These are phyloP conservation scores for Alauda arvensis DNA, from an alignment of 2,797 vertebrate species.

Conservation along the genomic window DNA sequence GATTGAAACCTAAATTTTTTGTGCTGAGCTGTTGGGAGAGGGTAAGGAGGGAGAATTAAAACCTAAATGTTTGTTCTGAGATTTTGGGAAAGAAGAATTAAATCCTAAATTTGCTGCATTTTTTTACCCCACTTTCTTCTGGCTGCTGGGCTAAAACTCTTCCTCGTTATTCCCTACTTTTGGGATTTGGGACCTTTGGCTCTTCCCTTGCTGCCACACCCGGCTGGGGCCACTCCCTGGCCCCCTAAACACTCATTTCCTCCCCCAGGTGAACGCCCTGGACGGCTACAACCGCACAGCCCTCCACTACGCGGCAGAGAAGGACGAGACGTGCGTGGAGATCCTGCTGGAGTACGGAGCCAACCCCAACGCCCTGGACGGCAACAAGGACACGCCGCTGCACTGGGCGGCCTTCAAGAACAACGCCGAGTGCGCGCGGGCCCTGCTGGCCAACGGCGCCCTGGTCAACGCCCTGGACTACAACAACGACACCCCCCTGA, in stretches of 20 bases:
- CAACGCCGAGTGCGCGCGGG: conserved; percentile 87
- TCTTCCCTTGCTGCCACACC: rapidly evolving
- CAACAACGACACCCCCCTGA: conserved; percentile 92
- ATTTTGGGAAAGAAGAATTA: not conserved
- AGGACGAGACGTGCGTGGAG: conserved; percentile 93
- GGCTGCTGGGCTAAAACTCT: not conserved
- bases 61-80: not conserved
- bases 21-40: not conserved
- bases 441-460: conserved; percentile 88
- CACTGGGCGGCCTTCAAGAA: conserved; percentile 98
- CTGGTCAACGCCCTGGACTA: conserved; percentile 88
- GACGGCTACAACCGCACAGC: conserved; percentile 96
- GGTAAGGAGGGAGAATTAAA: not conserved
- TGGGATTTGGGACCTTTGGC: not conserved
- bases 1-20: not conserved
- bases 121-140: not conserved
- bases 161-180: not conserved
- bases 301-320: conserved; percentile 94
- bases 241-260: not conserved
- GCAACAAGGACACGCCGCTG: conserved; percentile 94
- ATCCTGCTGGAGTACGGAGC: conserved; percentile 91
- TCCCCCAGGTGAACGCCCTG: conserved; percentile 86
- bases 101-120: not conserved
- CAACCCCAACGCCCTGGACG: conserved; percentile 86
- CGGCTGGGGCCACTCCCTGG: rapidly evolving